Evolutionary conservation across 2,888 invertebrate species (phyloP).

Genomic region (Tineola bisselliella): DNA sequence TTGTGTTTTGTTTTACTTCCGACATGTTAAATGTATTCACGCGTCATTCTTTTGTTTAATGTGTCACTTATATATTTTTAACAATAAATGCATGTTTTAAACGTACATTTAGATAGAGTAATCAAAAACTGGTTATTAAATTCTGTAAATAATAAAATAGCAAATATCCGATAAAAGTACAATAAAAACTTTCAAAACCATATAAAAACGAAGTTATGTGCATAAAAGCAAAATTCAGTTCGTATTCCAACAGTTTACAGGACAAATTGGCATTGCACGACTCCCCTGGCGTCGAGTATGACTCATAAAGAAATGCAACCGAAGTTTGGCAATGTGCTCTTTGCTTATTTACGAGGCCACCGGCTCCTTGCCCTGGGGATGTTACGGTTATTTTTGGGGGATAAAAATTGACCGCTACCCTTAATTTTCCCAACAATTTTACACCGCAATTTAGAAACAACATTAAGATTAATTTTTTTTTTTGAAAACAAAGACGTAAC

Average conservation of each 20-base stretch:
- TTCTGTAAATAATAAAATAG: background rate
- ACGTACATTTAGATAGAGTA: background rate
- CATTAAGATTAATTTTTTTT: no score
- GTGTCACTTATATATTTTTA: no score
- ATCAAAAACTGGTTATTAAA: background rate
- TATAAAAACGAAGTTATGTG: conserved; percentile 6
- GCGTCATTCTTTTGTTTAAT: no score
- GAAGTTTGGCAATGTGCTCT: conserved; percentile 56
- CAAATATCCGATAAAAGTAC: conserved; percentile 3
- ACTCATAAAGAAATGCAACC: conserved; percentile 50
- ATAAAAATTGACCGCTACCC: conserved; percentile 6
- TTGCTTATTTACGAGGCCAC: conserved; percentile 44
- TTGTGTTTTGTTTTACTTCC: no score
- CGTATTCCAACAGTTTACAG: conserved; percentile 12
- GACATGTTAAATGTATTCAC: no score
- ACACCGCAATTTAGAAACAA: no score
- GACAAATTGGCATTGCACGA: conserved; percentile 6
- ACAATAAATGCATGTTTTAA: no score
- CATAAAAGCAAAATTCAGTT: conserved; percentile 9
- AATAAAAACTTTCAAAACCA: conserved; percentile 4
- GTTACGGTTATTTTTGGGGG: background rate
- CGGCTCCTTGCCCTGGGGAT: conserved; percentile 6
- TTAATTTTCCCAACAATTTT: background rate
- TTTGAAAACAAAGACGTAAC: no score
- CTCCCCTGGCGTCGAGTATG: conserved; percentile 4